Evolutionary conservation across 2,888 invertebrate species (phyloP), one percentile per base, ranked within the genome.

Genomic region (Acanthococcus lagerstroemiae): DNA sequence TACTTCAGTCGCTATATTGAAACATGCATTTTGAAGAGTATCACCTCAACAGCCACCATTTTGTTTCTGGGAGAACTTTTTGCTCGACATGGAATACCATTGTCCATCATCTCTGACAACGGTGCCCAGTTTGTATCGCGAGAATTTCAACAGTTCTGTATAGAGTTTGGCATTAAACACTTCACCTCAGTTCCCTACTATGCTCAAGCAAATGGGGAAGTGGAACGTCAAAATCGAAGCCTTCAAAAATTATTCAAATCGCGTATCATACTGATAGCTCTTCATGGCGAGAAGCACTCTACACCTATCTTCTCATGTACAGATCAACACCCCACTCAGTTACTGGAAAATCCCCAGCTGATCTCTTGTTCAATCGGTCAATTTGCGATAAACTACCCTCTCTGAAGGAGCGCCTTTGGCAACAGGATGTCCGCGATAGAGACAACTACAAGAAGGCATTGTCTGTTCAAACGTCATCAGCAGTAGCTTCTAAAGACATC

Each of bases 141-240:
- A 9, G 22, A 57, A 4, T 44, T 57, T 37, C 4, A 3, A 3
- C 15, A 45, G 4, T 57, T 21, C 15, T 57, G 45, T 6, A 3
- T 5, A 4, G 5, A 21, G 15, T 4, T 2, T 21, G 22, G 45
- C 5, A 57, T 57, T 57, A 19, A 2, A 1, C 57, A 45, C n/a
- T 45, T 27, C 30, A 57, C 45, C 21, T 21, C 12, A 2, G 2
- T 15, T 3, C 45, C 57, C 3, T 21, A 21, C 44, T 57, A 44
- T 37, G 6, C 57, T 5, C 57, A 57, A 45, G 57, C 45, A 3
- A 57, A 57, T 57, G 55, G 55, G 7, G 57, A 37, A 21, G 22
- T 57, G 1, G 57, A 57, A 24, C 17, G 57, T 4, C 21, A 21
- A n/a, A 57, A 45, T 6, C 6, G 57, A 4, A 22, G 21, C 3